A percentile compares a stretch with the other conserved stretches of the same genome.
These are phyloP conservation scores for Trichogramma evanescens DNA, from an alignment of 2,888 invertebrate species.

Conservation along the genomic window DNA sequence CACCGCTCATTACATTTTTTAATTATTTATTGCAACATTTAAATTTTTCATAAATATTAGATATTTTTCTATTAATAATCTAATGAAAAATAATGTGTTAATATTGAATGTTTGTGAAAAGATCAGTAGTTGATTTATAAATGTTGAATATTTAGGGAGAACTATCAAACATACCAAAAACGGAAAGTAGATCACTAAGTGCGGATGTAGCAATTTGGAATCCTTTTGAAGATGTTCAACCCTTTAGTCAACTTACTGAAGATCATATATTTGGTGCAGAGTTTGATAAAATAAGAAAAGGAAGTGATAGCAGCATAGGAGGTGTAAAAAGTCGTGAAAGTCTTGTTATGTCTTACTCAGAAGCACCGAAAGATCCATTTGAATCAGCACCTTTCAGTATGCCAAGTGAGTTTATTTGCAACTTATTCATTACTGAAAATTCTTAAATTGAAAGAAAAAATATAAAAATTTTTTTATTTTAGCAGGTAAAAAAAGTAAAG, in stretches of 20 bases:
- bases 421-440: neutral
- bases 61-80: neutral
- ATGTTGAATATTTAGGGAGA: conserved; percentile 38
- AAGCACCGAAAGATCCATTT: conserved; percentile 66
- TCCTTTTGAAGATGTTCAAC: conserved; percentile 69
- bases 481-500: conserved; percentile 45
- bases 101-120: too few relatives aligned
- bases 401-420: conserved; percentile 51
- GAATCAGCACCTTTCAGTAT: conserved; percentile 75
- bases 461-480: conserved; percentile 24
- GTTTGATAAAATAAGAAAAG: conserved; percentile 72
- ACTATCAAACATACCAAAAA: conserved; percentile 41
- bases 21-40: neutral
- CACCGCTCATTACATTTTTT: neutral
- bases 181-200: conserved; percentile 45
- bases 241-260: conserved; percentile 68
- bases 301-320: conserved; percentile 70
- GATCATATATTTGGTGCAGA: conserved; percentile 78
- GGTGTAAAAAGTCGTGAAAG: conserved; percentile 66
- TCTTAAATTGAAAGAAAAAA: neutral
- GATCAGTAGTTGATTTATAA: neutral
- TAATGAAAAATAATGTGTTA: too few relatives aligned
- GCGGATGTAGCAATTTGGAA: conserved; percentile 72
- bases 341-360: conserved; percentile 59
- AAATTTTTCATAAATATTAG: neutral